phyloP scores from a whole-genome alignment of 2,888 invertebrate genomes.

The Philopedon plagiatum region DNA sequence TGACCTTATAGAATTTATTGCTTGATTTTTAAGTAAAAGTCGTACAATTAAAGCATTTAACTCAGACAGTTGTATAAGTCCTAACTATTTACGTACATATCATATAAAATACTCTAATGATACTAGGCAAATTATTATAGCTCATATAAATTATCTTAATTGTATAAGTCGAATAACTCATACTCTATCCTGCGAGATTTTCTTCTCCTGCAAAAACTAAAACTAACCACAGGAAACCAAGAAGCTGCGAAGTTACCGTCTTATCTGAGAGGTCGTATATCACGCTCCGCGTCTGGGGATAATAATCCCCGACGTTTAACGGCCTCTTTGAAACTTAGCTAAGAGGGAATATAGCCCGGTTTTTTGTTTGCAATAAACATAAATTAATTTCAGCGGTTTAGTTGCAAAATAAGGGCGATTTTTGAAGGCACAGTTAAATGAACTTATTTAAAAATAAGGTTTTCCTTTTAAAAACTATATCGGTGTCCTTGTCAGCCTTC shows the following conservation, averaged over 20 bases:
- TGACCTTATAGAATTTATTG: no score
- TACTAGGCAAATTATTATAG: not conserved
- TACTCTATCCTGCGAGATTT: not conserved
- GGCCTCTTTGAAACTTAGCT: conserved; percentile 58
- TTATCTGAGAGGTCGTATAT: conserved; percentile 56
- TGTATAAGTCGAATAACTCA: conserved; percentile 2
- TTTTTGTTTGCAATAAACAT: conserved; percentile 66
- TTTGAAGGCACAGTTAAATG: not conserved
- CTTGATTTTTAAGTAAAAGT: no score
- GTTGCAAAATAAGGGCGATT: not conserved
- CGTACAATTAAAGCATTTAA: no score
- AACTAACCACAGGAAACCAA: conserved; percentile 32
- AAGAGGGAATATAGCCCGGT: conserved; percentile 54
- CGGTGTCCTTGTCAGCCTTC: no score
- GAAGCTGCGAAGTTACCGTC: conserved; percentile 41
- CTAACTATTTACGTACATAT: no score
- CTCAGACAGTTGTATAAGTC: no score
- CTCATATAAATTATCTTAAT: not conserved
- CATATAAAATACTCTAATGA: not conserved
- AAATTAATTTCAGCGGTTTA: conserved; percentile 61
- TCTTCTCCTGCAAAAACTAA: conserved; percentile 32
- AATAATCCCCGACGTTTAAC: conserved; percentile 59
- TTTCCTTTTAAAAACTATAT: no score
- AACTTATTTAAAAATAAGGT: conserved; percentile 15
- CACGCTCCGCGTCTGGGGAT: conserved; percentile 55